Conservation (phyloP, 1,140 invertebrate genomes). For the Bilobella aurantiaca region DNA sequence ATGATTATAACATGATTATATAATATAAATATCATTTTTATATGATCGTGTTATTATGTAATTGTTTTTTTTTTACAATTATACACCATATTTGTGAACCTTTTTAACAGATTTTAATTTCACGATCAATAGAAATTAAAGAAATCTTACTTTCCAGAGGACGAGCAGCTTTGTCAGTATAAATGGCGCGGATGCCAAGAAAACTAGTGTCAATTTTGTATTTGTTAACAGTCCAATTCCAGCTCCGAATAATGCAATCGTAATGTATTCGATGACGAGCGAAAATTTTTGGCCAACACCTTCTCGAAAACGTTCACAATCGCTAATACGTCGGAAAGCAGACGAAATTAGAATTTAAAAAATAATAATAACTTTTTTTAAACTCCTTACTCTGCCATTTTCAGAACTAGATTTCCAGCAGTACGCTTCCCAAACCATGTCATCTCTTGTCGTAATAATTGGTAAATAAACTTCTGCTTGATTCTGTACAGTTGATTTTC, state of each 20-base stretch:
- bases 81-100: too few species aligned
- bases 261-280: conserved; percentile 59
- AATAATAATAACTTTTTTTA: not conserved
- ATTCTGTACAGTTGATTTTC: conserved; percentile 39
- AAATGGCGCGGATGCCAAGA: conserved; percentile 58
- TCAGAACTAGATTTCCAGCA: conserved; percentile 65
- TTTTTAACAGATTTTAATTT: too few species aligned
- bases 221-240: conserved; percentile 61
- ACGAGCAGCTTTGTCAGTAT: conserved; percentile 44
- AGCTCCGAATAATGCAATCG: conserved; percentile 56
- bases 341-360: conserved; percentile 2
- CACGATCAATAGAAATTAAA: not conserved
- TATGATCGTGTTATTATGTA: too few species aligned
- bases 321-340: conserved; percentile 46
- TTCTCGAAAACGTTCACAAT: conserved; percentile 79
- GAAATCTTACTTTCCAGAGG: not conserved
- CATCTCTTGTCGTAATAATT: conserved; percentile 56
- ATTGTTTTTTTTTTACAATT: too few species aligned
- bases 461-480: conserved; percentile 39
- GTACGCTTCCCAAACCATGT: conserved; percentile 70
- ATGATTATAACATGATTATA: too few species aligned
- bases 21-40: too few species aligned
- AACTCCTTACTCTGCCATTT: conserved; percentile 63
- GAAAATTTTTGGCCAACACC: conserved; percentile 81
- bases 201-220: conserved; percentile 69